Evolutionary conservation across 2,888 invertebrate species (phyloP), one percentile per base, ranked within the genome.

Genomic region (Sminthurinus aureus): DNA sequence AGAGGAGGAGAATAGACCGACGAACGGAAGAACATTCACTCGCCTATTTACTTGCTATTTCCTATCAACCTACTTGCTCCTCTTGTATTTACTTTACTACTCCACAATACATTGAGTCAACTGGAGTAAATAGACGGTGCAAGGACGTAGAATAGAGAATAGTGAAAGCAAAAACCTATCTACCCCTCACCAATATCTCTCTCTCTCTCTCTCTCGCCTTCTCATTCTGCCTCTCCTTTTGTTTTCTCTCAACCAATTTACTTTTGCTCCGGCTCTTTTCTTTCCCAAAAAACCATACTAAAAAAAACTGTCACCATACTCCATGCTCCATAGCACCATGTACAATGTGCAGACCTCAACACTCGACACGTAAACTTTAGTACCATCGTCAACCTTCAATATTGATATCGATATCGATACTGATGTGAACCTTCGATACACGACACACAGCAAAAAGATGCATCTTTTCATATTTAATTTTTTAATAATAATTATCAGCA

Each of bases 101-200:
- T 58, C 77, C 77, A 20, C 38, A 38, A 38, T 6, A 38, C 38
- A 38, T 38, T 38, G 38, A 38, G 3, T 38, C 38, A 1, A 38
- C 38, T 38, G 38, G 38, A 38, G 38, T 38, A 38, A 38, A 38
- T 38, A 38, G 38, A 38, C 38, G 38, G 38, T 38, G 38, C 38
- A 38, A 6, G 38, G 6, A 6, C 38, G 38, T 38, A 38, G 38
- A 38, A 38, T 38, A 38, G 38, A 38, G 6, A 38, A 38, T 38
- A 38, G 38, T 38, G 3, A 38, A 38, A 38, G 38, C 71, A 3
- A 18, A 24, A 18, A 81, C 74, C 58, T 64, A 81, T 75, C 64
- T 74, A 75, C 52, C 58, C 38, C 66, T 64, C 58, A 38, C 52
- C 80, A 51, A 20, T 58, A 18, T 81, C 6, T 71, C 24, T 24